These are phyloP conservation scores for Limnothrissa miodon DNA, from an alignment of 2,113 vertebrate species.

Conservation along the genomic window DNA sequence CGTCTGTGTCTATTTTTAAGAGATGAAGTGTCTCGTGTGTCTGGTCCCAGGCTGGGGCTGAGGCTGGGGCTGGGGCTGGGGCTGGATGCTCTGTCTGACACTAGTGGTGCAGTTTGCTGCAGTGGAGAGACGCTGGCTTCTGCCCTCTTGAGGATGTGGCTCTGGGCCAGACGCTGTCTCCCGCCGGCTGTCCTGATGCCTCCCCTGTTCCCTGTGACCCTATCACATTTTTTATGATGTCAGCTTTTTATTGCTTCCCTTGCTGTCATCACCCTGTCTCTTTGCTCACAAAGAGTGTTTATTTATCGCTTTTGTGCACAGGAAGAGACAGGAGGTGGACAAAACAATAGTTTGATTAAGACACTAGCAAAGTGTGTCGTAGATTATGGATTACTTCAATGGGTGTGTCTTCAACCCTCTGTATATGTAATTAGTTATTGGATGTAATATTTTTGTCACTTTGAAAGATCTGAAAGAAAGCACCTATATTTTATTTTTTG, in stretches of 20 bases:
- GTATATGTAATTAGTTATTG: too few species aligned
- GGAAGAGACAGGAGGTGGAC: background rate
- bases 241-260: slow-evolving; percentile 63
- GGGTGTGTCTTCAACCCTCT: too few species aligned
- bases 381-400: background rate
- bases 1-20: slow-evolving; percentile 42
- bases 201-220: slow-evolving; percentile 42
- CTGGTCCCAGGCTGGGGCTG: background rate
- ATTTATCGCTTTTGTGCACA: background rate
- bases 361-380: background rate
- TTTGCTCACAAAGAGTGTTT: background rate
- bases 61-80: background rate
- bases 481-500: too few species aligned
- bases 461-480: too few species aligned
- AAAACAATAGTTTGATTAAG: background rate
- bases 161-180: slow-evolving; percentile 14
- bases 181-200: background rate
- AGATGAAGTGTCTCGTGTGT: background rate
- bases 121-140: background rate
- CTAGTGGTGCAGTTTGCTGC: background rate
- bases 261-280: slow-evolving; percentile 39
- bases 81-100: background rate
- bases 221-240: slow-evolving; percentile 62
- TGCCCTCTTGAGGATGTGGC: slow-evolving; percentile 22
- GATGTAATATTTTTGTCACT: too few species aligned